Percentiles rank a stretch among this genome's conserved stretches.
These are phyloP conservation scores for Myiothlypis chrysogaster DNA, from an alignment of 2,797 vertebrate genomes.

Conservation along the genomic window DNA sequence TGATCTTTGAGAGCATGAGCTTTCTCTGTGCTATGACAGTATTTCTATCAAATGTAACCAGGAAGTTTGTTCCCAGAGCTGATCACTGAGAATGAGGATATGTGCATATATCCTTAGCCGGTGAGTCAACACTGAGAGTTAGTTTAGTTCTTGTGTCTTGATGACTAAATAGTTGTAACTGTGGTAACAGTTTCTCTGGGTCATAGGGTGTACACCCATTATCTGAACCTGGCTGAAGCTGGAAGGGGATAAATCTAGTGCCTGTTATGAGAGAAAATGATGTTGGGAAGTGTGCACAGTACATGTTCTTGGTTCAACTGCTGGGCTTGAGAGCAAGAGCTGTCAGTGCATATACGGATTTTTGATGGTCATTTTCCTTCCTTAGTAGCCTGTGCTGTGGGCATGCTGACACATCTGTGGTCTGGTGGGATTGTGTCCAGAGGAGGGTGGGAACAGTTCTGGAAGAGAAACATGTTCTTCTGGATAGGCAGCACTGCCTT, in stretches of 20 bases:
- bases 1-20: neutral
- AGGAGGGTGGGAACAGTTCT: neutral
- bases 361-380: neutral
- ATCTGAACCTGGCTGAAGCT: neutral
- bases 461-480: neutral
- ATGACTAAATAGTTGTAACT: neutral
- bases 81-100: neutral
- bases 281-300: neutral
- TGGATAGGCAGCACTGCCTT: neutral
- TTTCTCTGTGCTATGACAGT: neutral
- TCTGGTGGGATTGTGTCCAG: neutral
- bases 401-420: neutral
- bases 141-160: neutral
- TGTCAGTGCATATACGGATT: neutral
- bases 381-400: neutral
- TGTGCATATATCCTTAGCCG: neutral
- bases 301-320: accelerated
- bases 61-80: neutral
- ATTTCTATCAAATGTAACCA: neutral
- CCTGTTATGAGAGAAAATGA: neutral
- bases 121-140: neutral
- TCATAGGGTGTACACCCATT: neutral
- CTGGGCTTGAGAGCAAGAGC: neutral
- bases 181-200: neutral
- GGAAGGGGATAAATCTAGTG: neutral